Evolutionary conservation across 2,113 vertebrate genomes (phyloP), one percentile per base, ranked within the genome.

Genomic region (Sitta europaea): DNA sequence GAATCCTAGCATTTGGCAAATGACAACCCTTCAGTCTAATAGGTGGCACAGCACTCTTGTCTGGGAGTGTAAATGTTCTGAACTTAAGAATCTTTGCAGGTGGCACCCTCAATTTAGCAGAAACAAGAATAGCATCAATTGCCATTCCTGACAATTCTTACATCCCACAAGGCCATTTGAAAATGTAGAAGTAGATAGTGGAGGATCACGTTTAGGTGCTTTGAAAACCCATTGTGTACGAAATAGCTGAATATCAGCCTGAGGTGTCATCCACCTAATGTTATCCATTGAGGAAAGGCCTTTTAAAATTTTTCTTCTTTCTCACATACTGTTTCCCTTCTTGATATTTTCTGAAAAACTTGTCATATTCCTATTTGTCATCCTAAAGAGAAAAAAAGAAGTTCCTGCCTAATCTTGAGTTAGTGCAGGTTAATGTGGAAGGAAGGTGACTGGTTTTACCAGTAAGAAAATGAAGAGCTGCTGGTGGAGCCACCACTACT

Each of bases 21-120:
- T 91, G 85, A 75, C 92, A 96, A 54, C 76, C 84, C 76, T 73
- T 95, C 84, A 66, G 57, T 89, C 77, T 93, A 96, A 90, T 96
- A 94, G 81, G 81, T 83, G 78, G 85, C 82, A 95, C 51, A 80
- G 74, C 62, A 54, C 63, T 90, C 93, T 70, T 86, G 67, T 76
- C 85, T 88, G 87, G 59, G 66, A 92, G 35, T 33, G 70, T 65
- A 95, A 89, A 87, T 79, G 67, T 90, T 94, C 94, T 94, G 85
- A 92, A 61, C 85, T 80, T 79, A 70, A 88, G 55, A 91, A 74
- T 77, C 55, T 83, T 93, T 86, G 75, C 78, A 94, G 94, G 93
- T 94, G 93, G 87, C 55, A 95, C 31, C 55, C 81, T 94, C 14
- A 10, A 94, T 95, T 91, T 93, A 95, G 90, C 33, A 5, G 63